Evolutionary conservation across 2,888 invertebrate species (phyloP).

Genomic region (Rhamphomyia laevipes): DNA sequence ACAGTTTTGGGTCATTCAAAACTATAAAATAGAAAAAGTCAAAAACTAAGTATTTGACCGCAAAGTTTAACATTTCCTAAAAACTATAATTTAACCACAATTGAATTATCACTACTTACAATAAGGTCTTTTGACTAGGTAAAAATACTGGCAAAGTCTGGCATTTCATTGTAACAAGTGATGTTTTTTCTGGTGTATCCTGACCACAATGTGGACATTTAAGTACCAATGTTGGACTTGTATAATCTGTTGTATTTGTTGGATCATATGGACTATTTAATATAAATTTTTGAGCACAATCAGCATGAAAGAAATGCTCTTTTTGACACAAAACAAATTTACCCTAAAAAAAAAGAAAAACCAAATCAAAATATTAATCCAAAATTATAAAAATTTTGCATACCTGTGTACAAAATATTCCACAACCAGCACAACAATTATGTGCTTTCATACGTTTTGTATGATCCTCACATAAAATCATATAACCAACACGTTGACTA

Average conservation of each 20-base stretch:
- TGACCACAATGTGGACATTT: slow-evolving; percentile 64
- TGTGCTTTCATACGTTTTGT: slow-evolving; percentile 61
- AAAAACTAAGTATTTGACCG: neutral
- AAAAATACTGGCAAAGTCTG: slow-evolving; percentile 50
- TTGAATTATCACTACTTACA: slow-evolving; percentile 20
- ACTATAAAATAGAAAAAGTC: too few species aligned
- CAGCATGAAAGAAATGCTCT: slow-evolving; percentile 72
- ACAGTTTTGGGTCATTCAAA: too few species aligned
- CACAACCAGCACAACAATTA: slow-evolving; percentile 84
- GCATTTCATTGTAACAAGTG: slow-evolving; percentile 51
- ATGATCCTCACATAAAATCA: slow-evolving; percentile 69
- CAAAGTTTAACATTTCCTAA: neutral
- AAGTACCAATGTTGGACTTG: slow-evolving; percentile 31
- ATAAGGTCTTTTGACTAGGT: slow-evolving; percentile 39
- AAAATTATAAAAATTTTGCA: slow-evolving; percentile 3
- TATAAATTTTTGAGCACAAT: slow-evolving; percentile 49
- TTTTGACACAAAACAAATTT: slow-evolving; percentile 68
- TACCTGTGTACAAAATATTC: slow-evolving; percentile 81
- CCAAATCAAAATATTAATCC: neutral
- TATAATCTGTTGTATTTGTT: slow-evolving; percentile 32
- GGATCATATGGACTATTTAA: slow-evolving; percentile 35
- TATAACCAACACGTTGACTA: slow-evolving; percentile 64
- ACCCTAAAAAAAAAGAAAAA: slow-evolving; percentile 44
- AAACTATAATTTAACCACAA: neutral
- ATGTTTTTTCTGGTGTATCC: slow-evolving; percentile 42